Percentiles rank a stretch among this genome's conserved stretches.
These are phyloP conservation scores for Urocyon cinereoargenteus DNA, from an alignment of 2,797 vertebrate species.

Conservation along the genomic window DNA sequence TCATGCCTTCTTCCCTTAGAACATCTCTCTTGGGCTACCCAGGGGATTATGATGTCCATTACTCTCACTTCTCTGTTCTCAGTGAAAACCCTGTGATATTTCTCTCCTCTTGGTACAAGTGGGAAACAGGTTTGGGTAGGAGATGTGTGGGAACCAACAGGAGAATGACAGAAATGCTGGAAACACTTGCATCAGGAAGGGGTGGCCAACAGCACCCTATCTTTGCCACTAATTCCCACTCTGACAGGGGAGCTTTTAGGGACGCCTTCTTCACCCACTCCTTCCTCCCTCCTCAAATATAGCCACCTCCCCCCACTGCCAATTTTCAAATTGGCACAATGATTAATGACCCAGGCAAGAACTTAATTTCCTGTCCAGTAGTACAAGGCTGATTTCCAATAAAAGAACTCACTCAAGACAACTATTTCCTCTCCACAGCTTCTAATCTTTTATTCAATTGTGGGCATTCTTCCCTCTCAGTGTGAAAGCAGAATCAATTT, in stretches of 20 bases:
- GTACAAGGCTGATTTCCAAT: constrained; percentile 80
- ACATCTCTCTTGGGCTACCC: not conserved
- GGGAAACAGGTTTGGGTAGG: not conserved
- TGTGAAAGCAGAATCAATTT: constrained; percentile 78
- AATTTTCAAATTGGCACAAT: constrained; percentile 75
- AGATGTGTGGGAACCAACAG: not conserved
- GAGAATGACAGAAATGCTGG: constrained; percentile 10
- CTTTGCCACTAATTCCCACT: constrained; percentile 34
- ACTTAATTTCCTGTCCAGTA: constrained; percentile 84
- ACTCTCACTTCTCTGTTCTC: not conserved
- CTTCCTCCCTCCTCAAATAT: constrained; percentile 75
- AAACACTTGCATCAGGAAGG: not conserved
- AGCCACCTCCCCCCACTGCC: constrained; percentile 62
- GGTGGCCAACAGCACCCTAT: not conserved
- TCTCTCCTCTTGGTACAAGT: not conserved
- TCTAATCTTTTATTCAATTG: constrained; percentile 79
- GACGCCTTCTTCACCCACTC: constrained; percentile 56
- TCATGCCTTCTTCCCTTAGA: not conserved
- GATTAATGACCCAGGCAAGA: constrained; percentile 81
- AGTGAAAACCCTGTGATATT: not conserved
- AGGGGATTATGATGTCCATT: not conserved
- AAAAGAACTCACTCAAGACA: constrained; percentile 80
- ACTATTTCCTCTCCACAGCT: constrained; percentile 78
- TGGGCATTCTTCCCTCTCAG: constrained; percentile 74
- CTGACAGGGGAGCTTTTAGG: not conserved